phyloP scores from a whole-genome alignment of 2,113 vertebrate species.

The Chloebia gouldiae region DNA sequence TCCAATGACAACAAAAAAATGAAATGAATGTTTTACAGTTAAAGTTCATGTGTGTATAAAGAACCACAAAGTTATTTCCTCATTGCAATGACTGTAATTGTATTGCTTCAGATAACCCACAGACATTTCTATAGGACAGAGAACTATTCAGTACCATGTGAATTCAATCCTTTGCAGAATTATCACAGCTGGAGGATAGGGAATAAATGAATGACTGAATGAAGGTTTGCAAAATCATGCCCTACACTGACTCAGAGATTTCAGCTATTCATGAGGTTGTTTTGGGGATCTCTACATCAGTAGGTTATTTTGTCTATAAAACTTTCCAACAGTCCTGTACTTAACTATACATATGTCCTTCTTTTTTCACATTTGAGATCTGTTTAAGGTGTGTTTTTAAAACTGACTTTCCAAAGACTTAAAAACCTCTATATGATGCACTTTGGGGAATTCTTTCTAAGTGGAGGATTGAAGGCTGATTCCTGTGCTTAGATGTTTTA shows the following conservation, averaged over 20 bases:
- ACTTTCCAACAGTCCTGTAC: background rate
- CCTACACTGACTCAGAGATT: background rate
- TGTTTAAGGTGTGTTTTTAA: background rate
- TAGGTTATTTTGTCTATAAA: background rate
- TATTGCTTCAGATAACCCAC: constrained; percentile 19
- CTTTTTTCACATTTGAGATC: background rate
- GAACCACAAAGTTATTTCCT: constrained; percentile 37
- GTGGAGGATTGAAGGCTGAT: background rate
- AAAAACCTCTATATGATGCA: background rate
- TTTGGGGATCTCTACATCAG: background rate
- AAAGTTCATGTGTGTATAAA: background rate
- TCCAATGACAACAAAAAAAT: background rate
- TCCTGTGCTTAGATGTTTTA: background rate
- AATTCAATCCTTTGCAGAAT: constrained; percentile 36
- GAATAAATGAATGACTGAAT: constrained; percentile 30
- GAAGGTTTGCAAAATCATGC: background rate
- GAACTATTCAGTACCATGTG: constrained; percentile 33
- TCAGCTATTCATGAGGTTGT: background rate
- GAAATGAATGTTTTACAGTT: background rate
- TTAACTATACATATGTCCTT: background rate
- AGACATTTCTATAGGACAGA: constrained; percentile 33
- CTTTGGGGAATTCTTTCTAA: background rate
- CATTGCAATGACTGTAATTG: background rate
- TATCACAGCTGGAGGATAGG: constrained; percentile 12
- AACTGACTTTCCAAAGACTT: background rate